phyloP scores from a whole-genome alignment of 1,140 invertebrate species.

The Pararge aegeria region DNA sequence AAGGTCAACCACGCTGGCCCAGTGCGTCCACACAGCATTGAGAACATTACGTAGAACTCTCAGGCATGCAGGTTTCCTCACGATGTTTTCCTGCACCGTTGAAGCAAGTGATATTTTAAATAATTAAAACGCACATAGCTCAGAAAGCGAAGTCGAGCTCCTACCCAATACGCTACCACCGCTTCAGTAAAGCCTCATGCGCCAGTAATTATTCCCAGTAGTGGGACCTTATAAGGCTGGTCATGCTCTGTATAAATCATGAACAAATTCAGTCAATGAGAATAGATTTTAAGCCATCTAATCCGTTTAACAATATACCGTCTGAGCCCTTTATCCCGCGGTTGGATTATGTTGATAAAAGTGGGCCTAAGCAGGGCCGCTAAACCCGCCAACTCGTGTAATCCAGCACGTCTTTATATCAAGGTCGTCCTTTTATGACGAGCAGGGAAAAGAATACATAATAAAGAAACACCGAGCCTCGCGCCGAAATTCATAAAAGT shows the following conservation, averaged over 20 bases:
- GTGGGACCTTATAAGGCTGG: too few species aligned
- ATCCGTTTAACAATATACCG: neutral
- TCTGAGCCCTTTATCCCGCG: neutral
- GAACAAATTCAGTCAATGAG: neutral
- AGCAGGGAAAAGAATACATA: conserved; percentile 4
- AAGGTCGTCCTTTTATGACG: conserved; percentile 6
- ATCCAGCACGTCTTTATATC: conserved; percentile 3
- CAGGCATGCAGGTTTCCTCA: too few species aligned
- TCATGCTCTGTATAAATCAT: neutral
- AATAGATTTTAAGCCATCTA: neutral
- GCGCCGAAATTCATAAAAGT: conserved; percentile 1
- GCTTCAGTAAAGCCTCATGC: too few species aligned
- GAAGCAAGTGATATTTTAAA: too few species aligned
- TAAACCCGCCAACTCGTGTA: neutral
- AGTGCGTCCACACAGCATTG: too few species aligned
- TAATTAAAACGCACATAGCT: too few species aligned
- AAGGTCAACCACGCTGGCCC: too few species aligned
- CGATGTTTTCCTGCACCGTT: too few species aligned
- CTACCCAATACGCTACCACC: too few species aligned
- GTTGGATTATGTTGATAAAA: neutral
- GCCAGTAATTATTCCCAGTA: too few species aligned
- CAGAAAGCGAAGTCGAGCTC: too few species aligned
- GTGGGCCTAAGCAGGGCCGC: neutral
- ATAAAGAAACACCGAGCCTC: neutral
- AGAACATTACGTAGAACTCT: too few species aligned